Evolutionary conservation across 2,113 vertebrate species (phyloP).

Genomic region (Embiotoca jacksoni): DNA sequence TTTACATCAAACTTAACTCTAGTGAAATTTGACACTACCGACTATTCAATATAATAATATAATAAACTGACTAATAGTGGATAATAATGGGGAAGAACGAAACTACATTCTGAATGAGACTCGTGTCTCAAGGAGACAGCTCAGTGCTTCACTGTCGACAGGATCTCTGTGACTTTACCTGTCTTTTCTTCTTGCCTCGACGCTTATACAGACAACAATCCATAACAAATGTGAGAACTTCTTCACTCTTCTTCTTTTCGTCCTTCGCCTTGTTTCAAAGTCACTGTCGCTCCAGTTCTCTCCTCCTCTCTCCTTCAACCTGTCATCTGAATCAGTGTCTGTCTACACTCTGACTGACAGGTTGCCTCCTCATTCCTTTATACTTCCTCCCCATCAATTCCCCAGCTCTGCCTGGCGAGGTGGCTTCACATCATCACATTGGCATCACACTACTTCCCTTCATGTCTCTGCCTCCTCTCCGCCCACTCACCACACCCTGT

Average conservation of each 20-base stretch:
- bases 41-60: too few relatives aligned
- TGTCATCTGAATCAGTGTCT: constrained; percentile 40
- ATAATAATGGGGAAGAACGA: too few relatives aligned
- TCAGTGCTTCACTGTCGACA: neutral
- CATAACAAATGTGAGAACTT: neutral
- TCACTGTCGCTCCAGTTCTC: constrained; percentile 8
- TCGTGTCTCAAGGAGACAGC: too few relatives aligned
- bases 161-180: neutral
- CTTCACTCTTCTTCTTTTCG: neutral
- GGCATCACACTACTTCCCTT: constrained; percentile 3
- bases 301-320: constrained; percentile 9
- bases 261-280: constrained; percentile 19
- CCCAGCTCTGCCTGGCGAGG: constrained; percentile 8
- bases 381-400: constrained; percentile 6
- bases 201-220: neutral
- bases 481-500: constrained; percentile 19
- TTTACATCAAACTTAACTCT: too few relatives aligned
- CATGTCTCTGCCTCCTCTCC: neutral
- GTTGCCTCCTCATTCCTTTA: constrained; percentile 25
- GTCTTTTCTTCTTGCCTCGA: neutral
- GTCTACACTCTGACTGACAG: constrained; percentile 35
- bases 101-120: too few relatives aligned
- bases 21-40: too few relatives aligned
- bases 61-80: too few relatives aligned
- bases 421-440: constrained; percentile 16